phyloP scores from a whole-genome alignment of 2,113 vertebrate species.

The Hypomesus transpacificus region DNA sequence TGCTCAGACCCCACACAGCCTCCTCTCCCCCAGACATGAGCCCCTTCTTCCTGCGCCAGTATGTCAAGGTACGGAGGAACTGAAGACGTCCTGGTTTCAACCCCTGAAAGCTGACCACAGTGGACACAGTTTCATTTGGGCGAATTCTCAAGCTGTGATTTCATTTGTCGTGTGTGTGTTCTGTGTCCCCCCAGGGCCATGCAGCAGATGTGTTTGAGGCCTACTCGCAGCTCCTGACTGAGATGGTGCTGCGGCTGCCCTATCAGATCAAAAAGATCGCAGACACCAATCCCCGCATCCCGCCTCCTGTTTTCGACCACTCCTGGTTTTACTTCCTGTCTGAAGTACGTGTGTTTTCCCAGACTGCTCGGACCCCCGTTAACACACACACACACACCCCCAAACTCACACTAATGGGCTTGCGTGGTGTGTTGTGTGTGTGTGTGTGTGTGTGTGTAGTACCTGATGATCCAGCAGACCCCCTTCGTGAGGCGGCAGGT shows the following conservation, averaged over 20 bases:
- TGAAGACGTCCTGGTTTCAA: neutral
- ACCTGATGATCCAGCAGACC: slow-evolving; percentile 98
- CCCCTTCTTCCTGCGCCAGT: slow-evolving; percentile 96
- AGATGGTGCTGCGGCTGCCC: slow-evolving; percentile 95
- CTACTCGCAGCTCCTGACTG: slow-evolving; percentile 95
- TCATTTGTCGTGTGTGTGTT: neutral
- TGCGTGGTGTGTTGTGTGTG: neutral
- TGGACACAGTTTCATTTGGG: too few relatives aligned
- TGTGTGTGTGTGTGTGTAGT: slow-evolving; percentile 66
- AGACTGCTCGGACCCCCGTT: neutral
- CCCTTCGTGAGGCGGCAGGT: slow-evolving; percentile 96
- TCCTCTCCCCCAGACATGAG: slow-evolving; percentile 98
- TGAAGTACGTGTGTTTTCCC: slow-evolving; percentile 71
- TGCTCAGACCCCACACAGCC: slow-evolving; percentile 92
- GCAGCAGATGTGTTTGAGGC: slow-evolving; percentile 98
- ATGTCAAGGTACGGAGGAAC: slow-evolving; percentile 85
- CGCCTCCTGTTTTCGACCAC: slow-evolving; percentile 94
- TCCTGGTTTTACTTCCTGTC: slow-evolving; percentile 99
- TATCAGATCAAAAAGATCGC: slow-evolving; percentile 99
- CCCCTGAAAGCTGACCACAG: too few relatives aligned
- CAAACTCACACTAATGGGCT: neutral
- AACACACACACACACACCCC: neutral
- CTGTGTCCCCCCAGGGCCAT: slow-evolving; percentile 77
- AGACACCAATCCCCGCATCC: slow-evolving; percentile 90
- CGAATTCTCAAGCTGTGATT: too few relatives aligned